Evolutionary conservation across 1,140 invertebrate species (phyloP).

Genomic region (Drosophila bocqueti): DNA sequence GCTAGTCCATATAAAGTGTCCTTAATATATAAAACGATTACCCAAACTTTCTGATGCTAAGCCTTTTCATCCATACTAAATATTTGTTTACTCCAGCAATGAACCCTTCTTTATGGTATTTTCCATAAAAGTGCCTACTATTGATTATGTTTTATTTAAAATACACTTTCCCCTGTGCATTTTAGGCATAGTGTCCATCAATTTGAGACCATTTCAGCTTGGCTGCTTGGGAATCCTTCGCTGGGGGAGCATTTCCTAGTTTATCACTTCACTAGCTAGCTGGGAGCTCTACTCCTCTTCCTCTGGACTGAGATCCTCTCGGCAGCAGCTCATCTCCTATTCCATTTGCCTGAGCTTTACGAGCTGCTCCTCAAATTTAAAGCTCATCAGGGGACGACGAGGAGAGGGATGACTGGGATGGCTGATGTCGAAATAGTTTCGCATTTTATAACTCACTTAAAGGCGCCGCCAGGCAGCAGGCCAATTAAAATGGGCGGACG

Average conservation of each 20-base stretch:
- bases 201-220: background rate
- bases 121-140: background rate
- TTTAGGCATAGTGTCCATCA: constrained; percentile 11
- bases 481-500: constrained; percentile 78
- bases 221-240: constrained; percentile 7
- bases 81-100: background rate
- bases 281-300: background rate
- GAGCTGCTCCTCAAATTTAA: constrained; percentile 72
- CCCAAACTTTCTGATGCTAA: too few relatives aligned
- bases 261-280: constrained; percentile 18
- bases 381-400: constrained; percentile 63
- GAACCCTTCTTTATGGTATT: background rate
- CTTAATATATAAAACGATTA: background rate
- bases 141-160: constrained; percentile 15
- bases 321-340: constrained; percentile 62
- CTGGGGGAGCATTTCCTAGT: constrained; percentile 27
- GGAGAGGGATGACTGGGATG: background rate
- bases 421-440: constrained; percentile 67
- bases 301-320: constrained; percentile 2
- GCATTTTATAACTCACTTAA: constrained; percentile 82
- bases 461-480: constrained; percentile 57
- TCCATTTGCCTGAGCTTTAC: constrained; percentile 69
- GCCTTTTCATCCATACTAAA: background rate
- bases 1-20: background rate
- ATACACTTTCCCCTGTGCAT: background rate